phyloP scores from a whole-genome alignment of 2,797 vertebrate genomes.

The Eidolon dupreanum region DNA sequence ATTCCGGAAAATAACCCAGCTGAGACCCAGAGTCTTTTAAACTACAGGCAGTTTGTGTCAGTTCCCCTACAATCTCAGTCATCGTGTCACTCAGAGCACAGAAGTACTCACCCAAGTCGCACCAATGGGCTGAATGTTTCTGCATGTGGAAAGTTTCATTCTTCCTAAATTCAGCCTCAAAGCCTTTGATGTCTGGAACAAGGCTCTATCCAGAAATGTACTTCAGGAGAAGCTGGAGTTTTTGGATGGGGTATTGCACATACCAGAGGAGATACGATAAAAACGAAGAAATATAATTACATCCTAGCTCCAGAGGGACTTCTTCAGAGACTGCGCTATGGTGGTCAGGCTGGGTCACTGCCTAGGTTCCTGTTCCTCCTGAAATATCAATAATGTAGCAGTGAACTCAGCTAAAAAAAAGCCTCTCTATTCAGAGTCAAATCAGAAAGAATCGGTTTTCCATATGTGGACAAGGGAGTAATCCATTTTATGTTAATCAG shows the following conservation, averaged over 20 bases:
- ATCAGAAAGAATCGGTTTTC: background rate
- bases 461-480: background rate
- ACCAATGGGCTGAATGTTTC: slow-evolving; percentile 14
- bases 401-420: background rate
- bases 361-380: background rate
- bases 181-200: background rate
- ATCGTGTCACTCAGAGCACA: slow-evolving; percentile 21
- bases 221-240: slow-evolving; percentile 27
- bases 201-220: background rate
- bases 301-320: background rate
- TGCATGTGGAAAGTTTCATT: slow-evolving; percentile 29
- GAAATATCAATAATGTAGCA: background rate
- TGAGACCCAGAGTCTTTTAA: background rate
- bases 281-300: background rate
- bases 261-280: slow-evolving; percentile 19
- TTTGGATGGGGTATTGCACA: background rate
- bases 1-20: background rate
- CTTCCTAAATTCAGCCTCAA: background rate
- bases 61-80: background rate
- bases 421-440: background rate
- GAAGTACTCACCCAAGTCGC: slow-evolving; percentile 17
- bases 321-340: background rate
- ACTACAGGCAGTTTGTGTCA: background rate
- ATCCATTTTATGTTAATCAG: background rate
- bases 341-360: background rate